Evolutionary conservation across 2,888 invertebrate genomes (phyloP).

Genomic region (Horisme vitalbata): DNA sequence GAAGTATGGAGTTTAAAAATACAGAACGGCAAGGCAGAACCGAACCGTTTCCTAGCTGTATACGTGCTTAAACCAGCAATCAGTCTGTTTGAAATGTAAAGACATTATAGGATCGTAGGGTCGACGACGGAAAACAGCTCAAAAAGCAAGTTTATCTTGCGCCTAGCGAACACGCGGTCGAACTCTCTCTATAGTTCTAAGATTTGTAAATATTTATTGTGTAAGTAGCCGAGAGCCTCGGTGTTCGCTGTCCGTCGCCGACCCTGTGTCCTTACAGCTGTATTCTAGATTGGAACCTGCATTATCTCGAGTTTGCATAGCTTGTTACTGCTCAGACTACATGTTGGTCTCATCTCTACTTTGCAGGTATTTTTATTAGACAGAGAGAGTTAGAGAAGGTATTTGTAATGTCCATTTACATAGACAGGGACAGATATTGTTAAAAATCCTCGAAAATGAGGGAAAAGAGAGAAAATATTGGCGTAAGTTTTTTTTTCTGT

Average conservation of each 20-base stretch:
- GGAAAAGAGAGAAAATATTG: too few relatives aligned
- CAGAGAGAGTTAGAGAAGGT: too few relatives aligned
- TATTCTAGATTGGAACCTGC: background rate
- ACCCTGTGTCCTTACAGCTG: conserved; percentile 13
- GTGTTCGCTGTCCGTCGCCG: conserved; percentile 21
- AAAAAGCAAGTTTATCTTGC: conserved; percentile 13
- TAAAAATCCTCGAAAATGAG: too few relatives aligned
- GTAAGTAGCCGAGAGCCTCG: conserved; percentile 12
- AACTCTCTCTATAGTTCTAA: conserved; percentile 28
- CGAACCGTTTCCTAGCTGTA: too few relatives aligned
- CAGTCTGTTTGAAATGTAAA: conserved; percentile 3
- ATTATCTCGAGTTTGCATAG: background rate
- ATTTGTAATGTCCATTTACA: too few relatives aligned
- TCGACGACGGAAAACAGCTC: conserved; percentile 13
- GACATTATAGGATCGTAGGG: conserved; percentile 11
- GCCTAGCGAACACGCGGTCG: conserved; percentile 15
- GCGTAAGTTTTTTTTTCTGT: too few relatives aligned
- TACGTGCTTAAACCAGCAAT: background rate
- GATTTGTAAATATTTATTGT: conserved; percentile 27
- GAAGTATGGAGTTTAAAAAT: too few relatives aligned
- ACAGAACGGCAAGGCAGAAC: too few relatives aligned
- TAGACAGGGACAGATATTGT: too few relatives aligned
- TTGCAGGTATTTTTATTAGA: too few relatives aligned
- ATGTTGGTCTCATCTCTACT: too few relatives aligned
- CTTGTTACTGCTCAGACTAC: too few relatives aligned